Evolutionary conservation across 2,797 vertebrate species (phyloP).

Genomic region (Oryzias sinensis): DNA sequence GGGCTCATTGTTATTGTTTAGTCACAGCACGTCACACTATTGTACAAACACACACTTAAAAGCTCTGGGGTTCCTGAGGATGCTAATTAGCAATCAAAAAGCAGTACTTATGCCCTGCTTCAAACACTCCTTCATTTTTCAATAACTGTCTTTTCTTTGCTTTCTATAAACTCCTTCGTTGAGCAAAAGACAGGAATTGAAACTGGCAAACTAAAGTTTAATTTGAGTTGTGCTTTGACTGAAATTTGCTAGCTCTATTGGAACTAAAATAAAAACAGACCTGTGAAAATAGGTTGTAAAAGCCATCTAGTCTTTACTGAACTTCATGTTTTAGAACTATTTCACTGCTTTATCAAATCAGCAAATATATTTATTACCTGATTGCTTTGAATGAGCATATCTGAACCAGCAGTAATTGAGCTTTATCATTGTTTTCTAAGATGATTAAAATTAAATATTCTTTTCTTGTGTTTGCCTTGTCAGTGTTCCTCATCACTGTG

Average conservation of each 20-base stretch:
- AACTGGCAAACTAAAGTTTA: constrained; percentile 26
- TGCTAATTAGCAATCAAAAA: constrained; percentile 63
- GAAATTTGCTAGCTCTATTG: constrained; percentile 29
- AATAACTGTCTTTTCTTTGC: constrained; percentile 6
- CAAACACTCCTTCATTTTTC: constrained; percentile 6
- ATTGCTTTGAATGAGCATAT: no score
- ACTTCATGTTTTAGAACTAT: no score
- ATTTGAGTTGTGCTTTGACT: constrained; percentile 25
- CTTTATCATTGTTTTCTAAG: no score
- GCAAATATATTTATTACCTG: no score
- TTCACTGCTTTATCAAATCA: no score
- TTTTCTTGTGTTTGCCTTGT: not conserved
- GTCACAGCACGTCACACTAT: constrained; percentile 57
- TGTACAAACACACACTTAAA: constrained; percentile 69
- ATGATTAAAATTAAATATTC: no score
- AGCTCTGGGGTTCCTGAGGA: constrained; percentile 49
- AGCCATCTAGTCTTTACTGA: no score
- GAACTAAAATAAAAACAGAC: not conserved
- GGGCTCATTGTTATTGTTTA: constrained; percentile 65
- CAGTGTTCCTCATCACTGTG: not conserved
- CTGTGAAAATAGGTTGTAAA: no score
- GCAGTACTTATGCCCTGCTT: constrained; percentile 13
- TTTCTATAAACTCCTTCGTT: constrained; percentile 11
- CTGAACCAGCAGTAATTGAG: no score
- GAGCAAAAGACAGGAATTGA: constrained; percentile 7